These are phyloP conservation scores for Heliconius ismenius DNA, from an alignment of 2,888 invertebrate genomes.

Conservation along the genomic window DNA sequence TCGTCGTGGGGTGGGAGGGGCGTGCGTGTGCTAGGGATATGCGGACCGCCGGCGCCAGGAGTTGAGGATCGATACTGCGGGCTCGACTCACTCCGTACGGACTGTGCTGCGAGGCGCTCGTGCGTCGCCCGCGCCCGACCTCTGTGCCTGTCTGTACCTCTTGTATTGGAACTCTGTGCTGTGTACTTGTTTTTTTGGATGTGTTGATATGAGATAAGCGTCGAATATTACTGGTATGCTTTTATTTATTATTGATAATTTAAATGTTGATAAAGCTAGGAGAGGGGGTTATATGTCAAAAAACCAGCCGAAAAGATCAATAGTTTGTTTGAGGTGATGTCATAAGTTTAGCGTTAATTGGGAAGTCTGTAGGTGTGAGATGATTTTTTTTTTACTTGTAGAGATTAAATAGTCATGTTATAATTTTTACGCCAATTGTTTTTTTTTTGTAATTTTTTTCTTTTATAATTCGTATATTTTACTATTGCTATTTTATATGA, in stretches of 20 bases:
- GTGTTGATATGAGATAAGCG: slow-evolving; percentile 72
- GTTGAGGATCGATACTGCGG: slow-evolving; percentile 72
- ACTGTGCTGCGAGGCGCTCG: slow-evolving; percentile 66
- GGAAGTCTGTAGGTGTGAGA: slow-evolving; percentile 42
- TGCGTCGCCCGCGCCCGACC: slow-evolving; percentile 54
- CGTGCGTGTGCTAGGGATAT: slow-evolving; percentile 77
- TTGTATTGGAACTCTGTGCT: slow-evolving; percentile 48
- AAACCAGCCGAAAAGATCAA: slow-evolving; percentile 54
- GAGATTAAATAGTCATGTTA: neutral
- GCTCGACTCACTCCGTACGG: slow-evolving; percentile 60
- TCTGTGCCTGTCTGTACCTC: slow-evolving; percentile 51
- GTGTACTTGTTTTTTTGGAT: slow-evolving; percentile 54
- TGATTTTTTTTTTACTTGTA: slow-evolving; percentile 30
- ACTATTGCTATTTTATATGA: neutral
- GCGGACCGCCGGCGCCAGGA: slow-evolving; percentile 79
- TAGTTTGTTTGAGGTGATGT: slow-evolving; percentile 63
- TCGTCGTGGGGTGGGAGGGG: slow-evolving; percentile 58
- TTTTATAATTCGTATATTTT: neutral
- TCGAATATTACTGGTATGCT: slow-evolving; percentile 61
- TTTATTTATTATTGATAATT: slow-evolving; percentile 7
- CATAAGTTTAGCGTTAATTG: slow-evolving; percentile 52
- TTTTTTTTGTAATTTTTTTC: no score
- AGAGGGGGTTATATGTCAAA: neutral
- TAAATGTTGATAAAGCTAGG: neutral
- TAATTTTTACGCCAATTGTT: neutral